Percentiles rank a stretch among this genome's conserved stretches.
phyloP scores from a whole-genome alignment of 2,888 invertebrate genomes.

The Lasioglossum pauxillum region DNA sequence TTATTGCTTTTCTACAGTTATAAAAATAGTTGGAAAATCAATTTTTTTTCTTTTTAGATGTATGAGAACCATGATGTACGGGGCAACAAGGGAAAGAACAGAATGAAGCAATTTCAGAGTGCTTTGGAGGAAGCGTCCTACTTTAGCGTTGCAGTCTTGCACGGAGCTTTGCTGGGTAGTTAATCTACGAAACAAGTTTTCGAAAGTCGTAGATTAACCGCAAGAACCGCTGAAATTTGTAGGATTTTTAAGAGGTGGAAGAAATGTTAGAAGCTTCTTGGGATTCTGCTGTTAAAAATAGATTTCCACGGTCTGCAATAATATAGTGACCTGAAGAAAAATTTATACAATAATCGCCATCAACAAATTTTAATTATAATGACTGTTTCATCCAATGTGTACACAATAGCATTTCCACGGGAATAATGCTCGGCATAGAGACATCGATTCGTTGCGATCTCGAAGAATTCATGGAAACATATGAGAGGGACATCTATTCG shows the following conservation, averaged over 20 bases:
- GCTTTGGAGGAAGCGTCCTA: conserved; percentile 17
- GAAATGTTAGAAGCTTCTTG: not conserved
- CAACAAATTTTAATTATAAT: no score
- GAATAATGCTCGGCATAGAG: not conserved
- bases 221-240: conserved; percentile 32
- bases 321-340: not conserved
- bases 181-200: conserved; percentile 44
- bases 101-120: conserved; percentile 40
- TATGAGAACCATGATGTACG: conserved; percentile 9
- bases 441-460: not conserved
- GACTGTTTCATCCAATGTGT: no score
- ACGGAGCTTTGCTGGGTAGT: conserved; percentile 27
- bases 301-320: not conserved
- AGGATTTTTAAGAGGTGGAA: not conserved
- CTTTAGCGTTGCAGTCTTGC: conserved; percentile 29
- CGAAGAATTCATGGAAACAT: conserved; percentile 31
- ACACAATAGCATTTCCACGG: not conserved
- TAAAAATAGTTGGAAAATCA: not conserved
- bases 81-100: conserved; percentile 10
- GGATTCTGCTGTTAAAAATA: not conserved
- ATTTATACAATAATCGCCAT: no score
- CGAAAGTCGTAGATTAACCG: conserved; percentile 48
- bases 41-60: not conserved
- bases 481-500: conserved; percentile 45
- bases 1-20: not conserved